Conservation (phyloP, 2,888 invertebrate genomes). For the Agrotis segetum region DNA sequence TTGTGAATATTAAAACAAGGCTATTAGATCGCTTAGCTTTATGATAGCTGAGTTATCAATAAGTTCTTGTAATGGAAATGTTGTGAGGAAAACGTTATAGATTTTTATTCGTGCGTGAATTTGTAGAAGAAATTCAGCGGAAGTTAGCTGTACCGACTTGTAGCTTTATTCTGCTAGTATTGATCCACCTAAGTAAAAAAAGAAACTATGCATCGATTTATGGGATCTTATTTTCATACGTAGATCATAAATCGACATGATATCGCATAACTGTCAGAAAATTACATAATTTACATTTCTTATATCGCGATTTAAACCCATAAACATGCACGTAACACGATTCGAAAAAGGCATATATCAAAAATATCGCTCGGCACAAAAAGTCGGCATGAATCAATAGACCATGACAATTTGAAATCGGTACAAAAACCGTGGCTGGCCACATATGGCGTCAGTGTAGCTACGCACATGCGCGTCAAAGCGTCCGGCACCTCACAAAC, state of each 20-base stretch:
- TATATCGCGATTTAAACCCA: constrained; percentile 19
- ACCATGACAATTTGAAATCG: constrained; percentile 74
- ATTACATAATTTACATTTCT: constrained; percentile 35
- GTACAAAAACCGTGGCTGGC: constrained; percentile 71
- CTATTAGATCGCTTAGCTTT: constrained; percentile 52
- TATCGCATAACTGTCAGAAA: constrained; percentile 17
- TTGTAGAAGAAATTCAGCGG: neutral
- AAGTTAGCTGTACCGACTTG: neutral
- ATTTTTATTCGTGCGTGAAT: constrained; percentile 25
- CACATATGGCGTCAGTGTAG: constrained; percentile 77
- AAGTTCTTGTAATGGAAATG: constrained; percentile 37
- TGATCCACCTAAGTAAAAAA: neutral
- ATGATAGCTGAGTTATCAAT: constrained; percentile 24
- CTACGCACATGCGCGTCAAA: constrained; percentile 76
- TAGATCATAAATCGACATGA: constrained; percentile 32
- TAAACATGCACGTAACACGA: constrained; percentile 43
- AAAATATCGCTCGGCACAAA: constrained; percentile 55
- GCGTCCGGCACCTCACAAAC: constrained; percentile 74
- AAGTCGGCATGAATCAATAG: constrained; percentile 69
- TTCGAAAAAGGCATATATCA: constrained; percentile 49
- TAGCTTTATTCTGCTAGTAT: neutral
- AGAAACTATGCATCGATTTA: neutral
- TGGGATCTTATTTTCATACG: constrained; percentile 12
- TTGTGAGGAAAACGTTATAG: constrained; percentile 9
- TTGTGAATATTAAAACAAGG: constrained; percentile 61